Base-by-base conservation (phyloP, 2,797 vertebrate species). In the Dipus sagitta region DNA sequence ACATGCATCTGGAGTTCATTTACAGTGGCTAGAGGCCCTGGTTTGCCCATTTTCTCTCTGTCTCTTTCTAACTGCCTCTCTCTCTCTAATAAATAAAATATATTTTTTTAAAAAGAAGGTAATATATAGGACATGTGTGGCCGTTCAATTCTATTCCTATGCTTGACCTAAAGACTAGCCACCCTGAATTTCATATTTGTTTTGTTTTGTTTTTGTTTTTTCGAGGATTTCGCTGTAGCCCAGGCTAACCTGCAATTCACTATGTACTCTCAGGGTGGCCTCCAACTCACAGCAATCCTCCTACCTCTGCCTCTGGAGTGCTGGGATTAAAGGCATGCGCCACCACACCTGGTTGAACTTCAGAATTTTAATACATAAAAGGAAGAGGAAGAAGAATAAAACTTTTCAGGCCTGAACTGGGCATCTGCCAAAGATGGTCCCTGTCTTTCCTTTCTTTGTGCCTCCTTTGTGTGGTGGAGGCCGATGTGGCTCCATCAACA, bases 361-460 rank as follows among this genome's bases (percentile, higher is more conserved):
- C 15, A 85, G 52, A 77, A 91, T 84, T 85, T 24, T 65, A 80
- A 79, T 82, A 62, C 77, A 32, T 64, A 58, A 58, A 54, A 17
- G 54, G 80, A 93, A 86, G 64, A 47, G 9, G 12, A 86, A 87
- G 26, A 52, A 70, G 32, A 91, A n/a, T 38, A 78, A 79, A 20
- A 34, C 26, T 38, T 38, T 13, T 72, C 65, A 28, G 5, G 30
- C 64, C 70, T 52, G 3, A 80, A 71, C 24, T 86, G 82, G 34
- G 17, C 30, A 68, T 74, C 47, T 26, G 75, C n/a, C 38, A 88
- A 86, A 78, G 17, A 24, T 32, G 77, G 21, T 30, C 82, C 26
- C 8, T 67, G 38, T 42, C 74, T 26, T 93, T 88, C 38, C 58
- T 80, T 89, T 92, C 18, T 76, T 26, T 24, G 2, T 79, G 24